Base-by-base conservation (phyloP, 1,140 invertebrate species). In the Drosophila triauraria region DNA sequence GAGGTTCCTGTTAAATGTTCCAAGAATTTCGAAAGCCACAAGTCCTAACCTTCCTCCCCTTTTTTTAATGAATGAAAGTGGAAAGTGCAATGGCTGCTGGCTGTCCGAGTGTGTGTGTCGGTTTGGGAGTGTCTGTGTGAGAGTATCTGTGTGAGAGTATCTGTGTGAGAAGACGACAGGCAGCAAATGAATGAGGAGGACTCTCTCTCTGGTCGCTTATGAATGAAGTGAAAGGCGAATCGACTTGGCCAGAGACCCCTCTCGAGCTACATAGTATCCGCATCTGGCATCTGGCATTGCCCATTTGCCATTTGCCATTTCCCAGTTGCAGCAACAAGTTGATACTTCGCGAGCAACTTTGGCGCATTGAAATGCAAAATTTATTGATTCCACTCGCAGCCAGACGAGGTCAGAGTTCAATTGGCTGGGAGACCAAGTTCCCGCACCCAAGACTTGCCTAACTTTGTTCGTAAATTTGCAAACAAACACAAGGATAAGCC, bases 51-150 rank as follows among this genome's bases (percentile, higher is more conserved):
- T 38, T 38, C 32, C 10, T 3, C 32, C 32, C 32, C 20, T 20
- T 20, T 1, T 70, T 82, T 86, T 87, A 87, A 88, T 87, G 83
- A 87, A 87, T 87, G 83, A 88, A 88, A 84, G 58, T 80, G 69
- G 83, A 88, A 88, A 84, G 68, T 84, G 74, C 68, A 69, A 30
- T 27, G 46, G 17, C 51, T 54, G 30, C 42, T 38, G 23, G 20
- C 53, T 65, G 50, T 51, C 13, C 13, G 13, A 27, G 13, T 47
- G 30, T 62, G 43, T 32, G 23, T 67, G 58, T 57, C 32, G 9
- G 32, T 10, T 3, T 9, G 32, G 32, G 9, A 35, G 32, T 44
- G 17, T 44, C 13, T 59, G 20, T 50, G 32, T 47, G 35, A 20
- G 20, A 20, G 20, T 20, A 20, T 20, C n/a, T n/a, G n/a, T n/a